Evolutionary conservation across 2,113 vertebrate genomes (phyloP), one percentile per base, ranked within the genome.

Genomic region (Chamaetylas fuelleborni): DNA sequence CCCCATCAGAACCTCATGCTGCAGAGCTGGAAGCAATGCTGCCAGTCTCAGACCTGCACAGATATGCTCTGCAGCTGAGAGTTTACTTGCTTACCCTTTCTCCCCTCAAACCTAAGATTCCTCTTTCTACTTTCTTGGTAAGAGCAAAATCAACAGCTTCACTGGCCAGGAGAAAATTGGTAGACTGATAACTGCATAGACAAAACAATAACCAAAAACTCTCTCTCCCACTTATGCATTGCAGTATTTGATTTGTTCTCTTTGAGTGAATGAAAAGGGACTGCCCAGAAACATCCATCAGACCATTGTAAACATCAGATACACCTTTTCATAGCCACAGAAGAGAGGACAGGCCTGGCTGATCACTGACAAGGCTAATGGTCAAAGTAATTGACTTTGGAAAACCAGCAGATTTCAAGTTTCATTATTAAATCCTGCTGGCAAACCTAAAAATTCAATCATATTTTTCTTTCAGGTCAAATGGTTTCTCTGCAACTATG

Each of bases 1-100:
- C 16, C 48, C 72, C 31, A 3, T 6, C 9, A 25, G 34, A 17
- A 24, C 9, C 20, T 36, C 14, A 1, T 0, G 0, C 73, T 62
- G 28, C 34, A 34, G 42, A 58, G 47, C 42, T 58, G 20, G 15
- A 47, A 65, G 81, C 14, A 22, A 33, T 5, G 53, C 42, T 70
- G 56, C 34, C 51, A 54, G 56, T 15, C 31, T 20, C 67, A 31
- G 28, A 33, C 36, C 54, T 77, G 50, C 47, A 23, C 24, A 25
- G 20, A 33, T 31, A 22, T 19, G 42, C 34, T 4, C 51, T 11
- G 17, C 56, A 67, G 43, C 38, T 28, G n/a, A 28, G 22, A 42
- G 31, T 20, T 73, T 8, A 43, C 36, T 26, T 45, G 9, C 26
- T 70, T 71, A 54, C 23, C 4, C 34, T 57, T 64, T 74, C 50